phyloP scores from a whole-genome alignment of 2,113 vertebrate genomes.

The Zosterops japonicus region DNA sequence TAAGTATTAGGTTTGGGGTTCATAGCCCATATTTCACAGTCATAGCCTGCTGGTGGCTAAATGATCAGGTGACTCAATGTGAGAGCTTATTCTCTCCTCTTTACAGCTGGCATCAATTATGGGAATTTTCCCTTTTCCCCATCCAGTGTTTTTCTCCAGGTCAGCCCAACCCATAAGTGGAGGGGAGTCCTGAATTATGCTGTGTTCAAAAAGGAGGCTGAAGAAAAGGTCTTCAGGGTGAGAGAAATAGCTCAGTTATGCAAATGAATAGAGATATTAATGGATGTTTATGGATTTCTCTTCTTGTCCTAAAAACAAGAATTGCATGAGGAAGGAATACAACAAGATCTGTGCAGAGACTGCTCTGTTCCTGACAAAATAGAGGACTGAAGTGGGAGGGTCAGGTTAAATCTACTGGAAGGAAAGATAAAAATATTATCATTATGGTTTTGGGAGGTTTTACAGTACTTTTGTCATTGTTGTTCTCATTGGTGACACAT shows the following conservation, averaged over 20 bases:
- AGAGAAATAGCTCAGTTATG: background rate
- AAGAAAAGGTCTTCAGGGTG: background rate
- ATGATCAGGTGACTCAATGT: fast-evolving
- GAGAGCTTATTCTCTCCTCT: background rate
- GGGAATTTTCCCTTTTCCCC: background rate
- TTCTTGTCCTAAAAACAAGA: background rate
- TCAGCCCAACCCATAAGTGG: background rate
- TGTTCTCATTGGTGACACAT: background rate
- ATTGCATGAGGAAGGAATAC: background rate
- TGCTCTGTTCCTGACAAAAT: background rate
- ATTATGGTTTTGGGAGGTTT: background rate
- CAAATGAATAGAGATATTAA: background rate
- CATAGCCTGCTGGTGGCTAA: background rate
- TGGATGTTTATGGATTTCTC: background rate
- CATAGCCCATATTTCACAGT: background rate
- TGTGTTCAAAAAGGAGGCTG: background rate
- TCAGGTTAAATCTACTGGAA: background rate
- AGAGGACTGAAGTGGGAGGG: background rate
- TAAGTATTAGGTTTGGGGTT: background rate
- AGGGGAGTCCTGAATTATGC: background rate
- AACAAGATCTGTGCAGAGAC: background rate
- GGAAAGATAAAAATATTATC: background rate
- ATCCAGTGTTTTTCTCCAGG: background rate
- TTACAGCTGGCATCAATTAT: background rate
- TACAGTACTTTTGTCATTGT: background rate